Evolutionary conservation across 2,113 vertebrate genomes (phyloP).

Genomic region (Pontoporia blainvillei): DNA sequence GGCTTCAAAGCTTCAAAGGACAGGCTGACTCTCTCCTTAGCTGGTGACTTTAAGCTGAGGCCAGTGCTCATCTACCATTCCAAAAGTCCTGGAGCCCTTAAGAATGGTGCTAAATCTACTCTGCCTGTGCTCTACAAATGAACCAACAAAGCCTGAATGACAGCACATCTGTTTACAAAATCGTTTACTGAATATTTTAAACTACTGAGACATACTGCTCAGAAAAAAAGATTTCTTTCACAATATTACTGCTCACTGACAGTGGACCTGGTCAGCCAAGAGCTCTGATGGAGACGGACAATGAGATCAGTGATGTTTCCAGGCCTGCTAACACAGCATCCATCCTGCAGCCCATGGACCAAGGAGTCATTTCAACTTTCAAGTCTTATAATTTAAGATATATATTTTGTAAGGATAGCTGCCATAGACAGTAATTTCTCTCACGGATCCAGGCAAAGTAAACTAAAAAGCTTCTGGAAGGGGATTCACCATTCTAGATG

Average conservation of each 20-base stretch:
- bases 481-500: too few relatives aligned
- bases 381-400: neutral
- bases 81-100: too few relatives aligned
- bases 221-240: neutral
- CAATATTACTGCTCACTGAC: neutral
- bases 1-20: too few relatives aligned
- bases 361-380: neutral
- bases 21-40: too few relatives aligned
- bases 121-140: too few relatives aligned
- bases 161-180: too few relatives aligned
- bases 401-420: neutral
- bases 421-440: neutral
- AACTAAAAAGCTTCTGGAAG: neutral
- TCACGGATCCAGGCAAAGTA: neutral
- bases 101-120: too few relatives aligned
- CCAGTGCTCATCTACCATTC: too few relatives aligned
- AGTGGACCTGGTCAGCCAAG: rapidly evolving
- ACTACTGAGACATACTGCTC: neutral
- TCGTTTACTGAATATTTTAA: too few relatives aligned
- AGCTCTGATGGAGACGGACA: neutral
- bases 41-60: too few relatives aligned
- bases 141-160: too few relatives aligned
- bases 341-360: neutral
- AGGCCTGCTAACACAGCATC: neutral
- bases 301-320: neutral